Evolutionary conservation across 2,113 vertebrate species (phyloP), one percentile per base, ranked within the genome.

Genomic region (Chascanopsetta lugubris): DNA sequence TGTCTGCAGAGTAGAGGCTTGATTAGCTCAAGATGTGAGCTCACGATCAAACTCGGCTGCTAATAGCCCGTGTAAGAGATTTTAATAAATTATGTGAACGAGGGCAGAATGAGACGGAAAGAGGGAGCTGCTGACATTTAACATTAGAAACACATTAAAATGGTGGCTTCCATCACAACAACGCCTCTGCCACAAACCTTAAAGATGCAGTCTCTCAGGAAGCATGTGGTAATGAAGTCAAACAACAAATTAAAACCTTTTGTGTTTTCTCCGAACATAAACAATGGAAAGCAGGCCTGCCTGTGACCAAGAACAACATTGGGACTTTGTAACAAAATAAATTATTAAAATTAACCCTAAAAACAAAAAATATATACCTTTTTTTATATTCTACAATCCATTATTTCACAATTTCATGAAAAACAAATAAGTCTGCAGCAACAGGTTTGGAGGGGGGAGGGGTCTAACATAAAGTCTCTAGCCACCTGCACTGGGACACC

Each of bases 261-360:
- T 27, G 21, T 7, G 2, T 65, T 30, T 62, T 65, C 26, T 66
- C 42, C 12, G 30, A 72, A 66, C 24, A 50, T 45, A 59, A 30
- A 65, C 20, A 43, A 62, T 18, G 61, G 58, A 58, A 77, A 82
- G 64, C 62, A 69, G 76, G 67, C 69, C 77, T 63, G 48, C 71
- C 62, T 68, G 73, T 79, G 59, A 80, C 55, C 73, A 48, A 63
- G 62, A 38, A n/a, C n/a, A 11, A 63, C n/a, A 9, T 3, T 43
- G 50, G 80, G 74, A 81, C 9, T 77, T 46, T 25, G 21, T 72
- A 74, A 64, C 61, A 85, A 88, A 90, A 92, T 92, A 92, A 92
- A 92, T 92, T 88, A 90, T 79, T 80, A 75, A 71, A 80, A 77
- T 61, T 15, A 61, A 69, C 49, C 34, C 17, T 56, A 68, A 46